phyloP scores from a whole-genome alignment of 37 sponge, comb jelly and placozoan species.

The Cliona cf. orientalis region DNA sequence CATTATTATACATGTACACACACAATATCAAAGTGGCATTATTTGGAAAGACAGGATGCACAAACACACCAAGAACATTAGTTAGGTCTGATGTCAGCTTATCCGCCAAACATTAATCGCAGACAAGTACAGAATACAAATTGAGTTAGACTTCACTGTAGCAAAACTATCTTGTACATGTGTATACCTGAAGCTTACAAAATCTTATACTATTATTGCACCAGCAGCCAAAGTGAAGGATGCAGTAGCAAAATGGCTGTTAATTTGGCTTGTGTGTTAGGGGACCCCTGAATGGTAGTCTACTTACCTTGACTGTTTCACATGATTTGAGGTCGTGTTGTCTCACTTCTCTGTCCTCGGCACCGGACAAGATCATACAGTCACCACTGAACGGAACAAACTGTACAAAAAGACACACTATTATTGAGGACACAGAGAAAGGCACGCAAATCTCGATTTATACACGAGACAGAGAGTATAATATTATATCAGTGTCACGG shows the following conservation, averaged over 20 bases:
- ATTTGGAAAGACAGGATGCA: background rate
- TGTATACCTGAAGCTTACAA: no score
- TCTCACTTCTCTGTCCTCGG: conserved; percentile 83
- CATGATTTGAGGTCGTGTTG: conserved; percentile 68
- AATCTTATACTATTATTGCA: no score
- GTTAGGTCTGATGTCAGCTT: background rate
- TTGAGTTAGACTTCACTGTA: no score
- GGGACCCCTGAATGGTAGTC: no score
- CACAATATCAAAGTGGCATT: background rate
- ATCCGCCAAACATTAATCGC: no score
- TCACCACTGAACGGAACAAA: conserved; percentile 76
- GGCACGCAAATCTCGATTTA: background rate
- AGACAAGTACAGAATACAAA: no score
- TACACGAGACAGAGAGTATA: no score
- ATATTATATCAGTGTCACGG: no score
- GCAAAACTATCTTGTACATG: no score
- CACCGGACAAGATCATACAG: conserved; percentile 68
- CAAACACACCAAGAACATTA: background rate
- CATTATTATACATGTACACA: background rate
- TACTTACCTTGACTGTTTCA: conserved; percentile 41
- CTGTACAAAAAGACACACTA: conserved; percentile 9
- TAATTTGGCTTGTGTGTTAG: no score
- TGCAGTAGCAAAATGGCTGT: no score
- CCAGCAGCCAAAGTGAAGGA: no score
- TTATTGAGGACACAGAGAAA: background rate